Evolutionary conservation across 2,888 invertebrate genomes (phyloP), one percentile per base, ranked within the genome.

Genomic region (Linnaemya vulpina): DNA sequence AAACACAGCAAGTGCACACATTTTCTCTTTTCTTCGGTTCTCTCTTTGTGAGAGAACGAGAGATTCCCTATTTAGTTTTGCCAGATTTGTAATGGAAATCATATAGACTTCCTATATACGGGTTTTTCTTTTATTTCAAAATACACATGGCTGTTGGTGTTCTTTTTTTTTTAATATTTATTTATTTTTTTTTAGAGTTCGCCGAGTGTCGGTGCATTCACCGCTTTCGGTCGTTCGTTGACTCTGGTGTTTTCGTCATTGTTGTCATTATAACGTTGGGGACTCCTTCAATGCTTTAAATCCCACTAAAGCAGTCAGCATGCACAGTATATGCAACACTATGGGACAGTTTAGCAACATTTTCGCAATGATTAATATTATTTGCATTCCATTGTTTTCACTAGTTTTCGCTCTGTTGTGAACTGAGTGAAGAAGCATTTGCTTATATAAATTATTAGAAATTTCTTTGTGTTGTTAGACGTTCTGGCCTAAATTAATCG

Each of bases 151-250:
- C 22, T 30, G 71, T 60, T 58, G 38, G 22, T n/a, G 30, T 55
- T 46, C 5, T 38, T n/a, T 49, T 55, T 46, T n/a, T n/a, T n/a
- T n/a, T n/a, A n/a, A n/a, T n/a, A n/a, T n/a, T n/a, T n/a, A n/a
- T n/a, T n/a, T n/a, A n/a, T n/a, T n/a, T n/a, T n/a, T 25, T 65
- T 43, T 60, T 4, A 51, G 63, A 46, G 55, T 71, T 63, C 60
- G 53, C 17, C 46, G 55, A 76, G 43, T 84, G 71, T 79, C 84
- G 81, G 77, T 87, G 76, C 78, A 84, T 79, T 77, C 81, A 85
- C 84, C 83, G 84, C 83, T 70, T 67, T 82, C 87, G 81, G 81
- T 85, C 87, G 78, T 84, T 81, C 83, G 81, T 79, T 80, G 83
- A 78, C 83, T 86, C 77, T 79, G 75, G 71, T 79, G 58, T 78